phyloP scores from a whole-genome alignment of 2,797 vertebrate genomes.

The Chelon auratus region DNA sequence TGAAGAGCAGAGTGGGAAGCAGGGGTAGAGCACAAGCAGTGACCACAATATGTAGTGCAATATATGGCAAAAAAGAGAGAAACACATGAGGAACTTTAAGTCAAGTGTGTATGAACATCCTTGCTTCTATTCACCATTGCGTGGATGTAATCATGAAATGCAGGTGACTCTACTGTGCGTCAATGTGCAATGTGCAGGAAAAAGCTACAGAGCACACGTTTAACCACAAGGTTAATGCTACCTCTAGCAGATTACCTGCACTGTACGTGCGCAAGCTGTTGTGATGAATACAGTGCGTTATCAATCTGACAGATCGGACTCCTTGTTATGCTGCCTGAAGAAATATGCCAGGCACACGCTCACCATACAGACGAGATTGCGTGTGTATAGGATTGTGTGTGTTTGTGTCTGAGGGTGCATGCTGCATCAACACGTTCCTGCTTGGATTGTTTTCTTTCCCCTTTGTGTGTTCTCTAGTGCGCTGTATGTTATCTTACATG shows the following conservation, averaged over 20 bases:
- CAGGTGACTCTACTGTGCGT: constrained; percentile 1
- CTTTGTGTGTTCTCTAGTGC: background rate
- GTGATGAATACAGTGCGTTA: constrained; percentile 62
- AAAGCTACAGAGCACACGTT: constrained; percentile 24
- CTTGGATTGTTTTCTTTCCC: background rate
- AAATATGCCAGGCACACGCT: constrained; percentile 29
- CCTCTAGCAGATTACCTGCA: constrained; percentile 46
- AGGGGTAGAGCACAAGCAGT: background rate
- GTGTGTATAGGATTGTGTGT: background rate
- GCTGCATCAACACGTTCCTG: background rate
- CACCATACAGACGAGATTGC: background rate
- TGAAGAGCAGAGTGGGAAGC: constrained; percentile 18
- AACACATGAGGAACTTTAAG: no score
- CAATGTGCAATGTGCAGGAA: background rate
- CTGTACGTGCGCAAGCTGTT: constrained; percentile 20
- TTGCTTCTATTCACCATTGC: no score
- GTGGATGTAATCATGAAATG: background rate
- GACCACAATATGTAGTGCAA: no score
- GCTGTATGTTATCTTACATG: no score
- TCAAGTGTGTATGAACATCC: no score
- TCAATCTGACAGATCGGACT: constrained; percentile 53
- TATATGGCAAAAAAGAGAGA: no score
- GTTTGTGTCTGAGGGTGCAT: background rate
- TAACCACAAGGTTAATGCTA: constrained; percentile 46
- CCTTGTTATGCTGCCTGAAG: constrained; percentile 38